phyloP scores from a whole-genome alignment of 2,888 invertebrate species.

The Ferdinandea cuprea region DNA sequence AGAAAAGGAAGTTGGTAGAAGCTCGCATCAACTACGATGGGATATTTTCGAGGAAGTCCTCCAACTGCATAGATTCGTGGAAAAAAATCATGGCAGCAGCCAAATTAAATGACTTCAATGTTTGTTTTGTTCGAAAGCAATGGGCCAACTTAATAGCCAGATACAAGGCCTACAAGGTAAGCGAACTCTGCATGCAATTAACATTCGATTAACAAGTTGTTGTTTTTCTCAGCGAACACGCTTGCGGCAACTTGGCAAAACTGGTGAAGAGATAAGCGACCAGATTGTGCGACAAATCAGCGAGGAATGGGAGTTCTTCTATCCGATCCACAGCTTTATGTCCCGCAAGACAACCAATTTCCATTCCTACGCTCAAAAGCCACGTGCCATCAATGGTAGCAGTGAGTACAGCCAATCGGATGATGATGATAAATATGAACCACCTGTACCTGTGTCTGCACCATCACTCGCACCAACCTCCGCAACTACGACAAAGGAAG shows the following conservation, averaged over 20 bases:
- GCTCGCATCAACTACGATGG: conserved; percentile 79
- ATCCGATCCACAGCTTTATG: conserved; percentile 80
- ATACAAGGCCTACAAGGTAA: conserved; percentile 80
- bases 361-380: conserved; percentile 80
- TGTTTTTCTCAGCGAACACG: conserved; percentile 75
- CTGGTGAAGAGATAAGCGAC: conserved; percentile 70
- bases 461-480: no score
- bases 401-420: conserved; percentile 27
- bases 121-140: conserved; percentile 80
- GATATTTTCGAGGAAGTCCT: conserved; percentile 79
- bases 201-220: background rate
- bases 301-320: conserved; percentile 81
- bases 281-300: conserved; percentile 76
- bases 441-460: no score
- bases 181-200: background rate
- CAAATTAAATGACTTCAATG: conserved; percentile 79
- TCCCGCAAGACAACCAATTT: conserved; percentile 80
- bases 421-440: conserved; percentile 8
- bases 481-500: background rate
- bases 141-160: conserved; percentile 80
- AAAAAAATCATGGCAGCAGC: conserved; percentile 79
- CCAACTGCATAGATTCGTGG: conserved; percentile 79
- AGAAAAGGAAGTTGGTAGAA: conserved; percentile 79
- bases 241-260: conserved; percentile 64
- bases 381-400: conserved; percentile 12